phyloP scores from a whole-genome alignment of 2,888 invertebrate species.

The Netelia melanura region DNA sequence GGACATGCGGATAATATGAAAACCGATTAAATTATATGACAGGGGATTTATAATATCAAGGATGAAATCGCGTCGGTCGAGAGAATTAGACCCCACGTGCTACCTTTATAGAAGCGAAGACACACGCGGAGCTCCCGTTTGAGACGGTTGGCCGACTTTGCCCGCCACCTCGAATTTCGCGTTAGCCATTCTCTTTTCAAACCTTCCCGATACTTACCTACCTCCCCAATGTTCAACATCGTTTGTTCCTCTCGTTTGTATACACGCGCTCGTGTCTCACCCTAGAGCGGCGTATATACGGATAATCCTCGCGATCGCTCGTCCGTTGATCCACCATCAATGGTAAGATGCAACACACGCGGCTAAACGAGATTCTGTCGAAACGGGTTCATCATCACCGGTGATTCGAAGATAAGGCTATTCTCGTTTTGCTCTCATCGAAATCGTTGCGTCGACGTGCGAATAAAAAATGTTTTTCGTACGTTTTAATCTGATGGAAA shows the following conservation, averaged over 20 bases:
- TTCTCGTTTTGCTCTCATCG: background rate
- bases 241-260: background rate
- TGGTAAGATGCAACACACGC: background rate
- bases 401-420: background rate
- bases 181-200: background rate
- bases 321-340: background rate
- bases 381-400: slow-evolving; percentile 19
- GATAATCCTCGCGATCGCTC: slow-evolving; percentile 38
- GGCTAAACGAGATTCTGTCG: slow-evolving; percentile 29
- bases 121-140: background rate
- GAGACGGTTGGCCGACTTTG: slow-evolving; percentile 9
- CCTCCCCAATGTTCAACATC: background rate
- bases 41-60: background rate
- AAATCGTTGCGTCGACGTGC: background rate
- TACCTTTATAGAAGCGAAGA: background rate
- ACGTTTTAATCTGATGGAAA: too few species aligned
- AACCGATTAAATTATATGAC: slow-evolving; percentile 71
- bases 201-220: background rate
- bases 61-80: background rate
- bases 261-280: background rate
- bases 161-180: slow-evolving; percentile 7
- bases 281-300: slow-evolving; percentile 6
- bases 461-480: background rate
- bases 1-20: slow-evolving; percentile 41
- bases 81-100: background rate